A percentile compares a stretch with the other conserved stretches of the same genome.
phyloP scores from a whole-genome alignment of 2,113 vertebrate genomes.

The Taurulus bubalis region DNA sequence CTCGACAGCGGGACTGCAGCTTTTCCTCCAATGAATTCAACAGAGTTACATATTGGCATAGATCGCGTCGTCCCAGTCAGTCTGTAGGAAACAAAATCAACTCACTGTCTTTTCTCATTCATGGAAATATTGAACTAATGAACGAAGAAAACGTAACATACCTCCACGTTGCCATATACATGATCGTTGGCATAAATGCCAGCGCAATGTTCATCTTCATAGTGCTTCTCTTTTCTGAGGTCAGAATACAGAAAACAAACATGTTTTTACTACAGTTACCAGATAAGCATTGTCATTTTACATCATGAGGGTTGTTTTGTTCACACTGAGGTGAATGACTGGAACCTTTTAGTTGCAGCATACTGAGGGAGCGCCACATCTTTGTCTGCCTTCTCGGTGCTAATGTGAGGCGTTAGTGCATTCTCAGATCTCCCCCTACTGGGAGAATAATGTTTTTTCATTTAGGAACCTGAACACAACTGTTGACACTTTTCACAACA shows the following conservation, averaged over 20 bases:
- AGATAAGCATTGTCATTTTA: not conserved
- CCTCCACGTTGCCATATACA: constrained; percentile 58
- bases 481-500: not conserved
- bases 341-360: constrained; percentile 30
- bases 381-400: not conserved
- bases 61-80: constrained; percentile 32
- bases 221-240: constrained; percentile 19
- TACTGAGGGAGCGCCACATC: not conserved
- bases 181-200: not conserved
- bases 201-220: not conserved
- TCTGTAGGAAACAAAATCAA: constrained; percentile 41
- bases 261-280: not conserved
- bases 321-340: not conserved
- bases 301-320: not conserved
- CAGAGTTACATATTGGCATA: constrained; percentile 61
- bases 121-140: not conserved
- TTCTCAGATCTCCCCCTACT: constrained; percentile 33
- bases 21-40: not conserved
- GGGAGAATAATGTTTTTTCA: not conserved
- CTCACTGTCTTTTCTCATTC: not conserved
- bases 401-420: not conserved
- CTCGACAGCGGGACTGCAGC: not conserved
- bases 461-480: not conserved
- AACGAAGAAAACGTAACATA: constrained; percentile 18
- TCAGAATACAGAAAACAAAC: constrained; percentile 13